A percentile compares a stretch with the other conserved stretches of the same genome.
Evolutionary conservation across 2,888 invertebrate genomes (phyloP).

Genomic region (Drosophila aldrichi): DNA sequence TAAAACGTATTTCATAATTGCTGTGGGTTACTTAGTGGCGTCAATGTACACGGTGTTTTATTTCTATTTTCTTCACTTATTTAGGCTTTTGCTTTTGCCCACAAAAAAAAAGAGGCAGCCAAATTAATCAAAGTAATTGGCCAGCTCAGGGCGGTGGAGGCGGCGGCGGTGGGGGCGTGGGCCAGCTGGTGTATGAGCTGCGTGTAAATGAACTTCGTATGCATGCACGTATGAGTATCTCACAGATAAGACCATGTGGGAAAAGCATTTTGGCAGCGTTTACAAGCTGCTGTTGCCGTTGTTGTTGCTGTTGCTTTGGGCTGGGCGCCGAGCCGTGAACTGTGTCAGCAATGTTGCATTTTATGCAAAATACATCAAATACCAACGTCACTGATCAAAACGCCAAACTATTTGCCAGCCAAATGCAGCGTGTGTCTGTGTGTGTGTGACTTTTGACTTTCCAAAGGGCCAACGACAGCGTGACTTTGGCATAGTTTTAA

Average conservation of each 20-base stretch:
- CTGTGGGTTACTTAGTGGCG: constrained; percentile 52
- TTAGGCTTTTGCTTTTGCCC: constrained; percentile 27
- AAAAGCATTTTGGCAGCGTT: constrained; percentile 75
- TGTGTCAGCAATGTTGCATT: constrained; percentile 71
- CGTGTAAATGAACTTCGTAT: constrained; percentile 76
- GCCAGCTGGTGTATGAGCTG: constrained; percentile 50
- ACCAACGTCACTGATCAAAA: constrained; percentile 40
- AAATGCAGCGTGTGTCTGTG: constrained; percentile 49
- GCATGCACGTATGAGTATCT: constrained; percentile 44
- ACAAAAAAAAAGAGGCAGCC: constrained; percentile 20
- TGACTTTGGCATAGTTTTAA: constrained; percentile 76
- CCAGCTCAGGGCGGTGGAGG: constrained; percentile 12
- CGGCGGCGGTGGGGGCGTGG: constrained; percentile 17
- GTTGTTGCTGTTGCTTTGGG: constrained; percentile 34
- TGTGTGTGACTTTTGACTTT: constrained; percentile 42
- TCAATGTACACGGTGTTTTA: constrained; percentile 60
- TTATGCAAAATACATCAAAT: constrained; percentile 64
- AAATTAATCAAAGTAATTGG: constrained; percentile 78
- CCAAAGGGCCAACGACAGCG: constrained; percentile 61
- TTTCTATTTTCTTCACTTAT: constrained; percentile 2
- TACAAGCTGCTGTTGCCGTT: constrained; percentile 29
- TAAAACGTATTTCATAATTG: constrained; percentile 78
- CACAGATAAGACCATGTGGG: constrained; percentile 62
- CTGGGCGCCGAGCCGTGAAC: constrained; percentile 70
- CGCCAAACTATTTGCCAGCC: constrained; percentile 50